phyloP scores from a whole-genome alignment of 2,888 invertebrate species.

The Drosophila tanythrix region DNA sequence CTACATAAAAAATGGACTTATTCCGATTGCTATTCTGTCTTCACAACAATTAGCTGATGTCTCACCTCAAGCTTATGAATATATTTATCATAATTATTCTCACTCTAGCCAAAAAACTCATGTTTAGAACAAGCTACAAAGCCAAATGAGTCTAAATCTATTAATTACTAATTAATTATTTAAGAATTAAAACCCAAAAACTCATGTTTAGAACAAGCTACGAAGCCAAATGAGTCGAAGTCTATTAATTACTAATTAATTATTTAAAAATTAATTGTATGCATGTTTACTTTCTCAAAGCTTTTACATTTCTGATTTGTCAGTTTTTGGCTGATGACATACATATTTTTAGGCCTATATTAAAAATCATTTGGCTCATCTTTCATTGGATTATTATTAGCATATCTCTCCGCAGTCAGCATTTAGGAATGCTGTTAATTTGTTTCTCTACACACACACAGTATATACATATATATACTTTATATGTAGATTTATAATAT shows the following conservation, averaged over 20 bases:
- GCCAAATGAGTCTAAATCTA: background rate
- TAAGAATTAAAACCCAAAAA: background rate
- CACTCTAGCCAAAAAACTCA: background rate
- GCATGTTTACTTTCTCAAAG: background rate
- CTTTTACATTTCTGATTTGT: background rate
- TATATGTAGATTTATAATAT: background rate
- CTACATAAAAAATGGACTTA: background rate
- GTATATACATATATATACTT: background rate
- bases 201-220: background rate
- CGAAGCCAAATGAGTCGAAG: background rate
- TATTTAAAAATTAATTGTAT: background rate
- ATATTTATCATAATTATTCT: background rate
- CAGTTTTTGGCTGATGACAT: background rate
- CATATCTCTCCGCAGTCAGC: slow-evolving; percentile 17
- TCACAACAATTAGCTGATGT: background rate
- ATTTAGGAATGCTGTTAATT: slow-evolving; percentile 47
- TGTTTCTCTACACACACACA: slow-evolving; percentile 2
- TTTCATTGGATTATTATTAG: background rate
- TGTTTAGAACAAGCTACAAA: background rate
- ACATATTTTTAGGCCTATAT: background rate
- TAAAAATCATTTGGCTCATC: background rate
- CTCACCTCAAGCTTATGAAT: background rate
- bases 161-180: background rate
- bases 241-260: background rate
- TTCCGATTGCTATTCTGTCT: background rate